These are phyloP conservation scores for Epinephelus moara DNA, from an alignment of 2,113 vertebrate genomes.

Conservation along the genomic window DNA sequence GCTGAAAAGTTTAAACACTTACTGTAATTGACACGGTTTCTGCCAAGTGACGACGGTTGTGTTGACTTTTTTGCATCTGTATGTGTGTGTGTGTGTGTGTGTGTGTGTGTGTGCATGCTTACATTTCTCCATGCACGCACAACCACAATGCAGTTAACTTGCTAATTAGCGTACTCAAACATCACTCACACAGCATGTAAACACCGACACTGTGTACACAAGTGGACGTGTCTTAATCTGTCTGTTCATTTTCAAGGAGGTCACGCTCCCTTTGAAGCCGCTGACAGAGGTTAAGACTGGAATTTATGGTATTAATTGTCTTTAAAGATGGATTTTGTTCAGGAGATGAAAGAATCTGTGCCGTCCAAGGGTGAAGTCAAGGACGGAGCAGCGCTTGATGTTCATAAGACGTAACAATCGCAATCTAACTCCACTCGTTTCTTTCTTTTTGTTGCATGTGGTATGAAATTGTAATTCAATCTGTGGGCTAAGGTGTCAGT, in stretches of 20 bases:
- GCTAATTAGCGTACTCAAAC: conserved; percentile 36
- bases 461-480: conserved; percentile 7
- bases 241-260: conserved; percentile 35
- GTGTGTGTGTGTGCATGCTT: background rate
- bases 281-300: conserved; percentile 11
- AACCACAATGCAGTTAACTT: conserved; percentile 8
- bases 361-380: conserved; percentile 20
- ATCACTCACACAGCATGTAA: conserved; percentile 17
- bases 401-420: conserved; percentile 22
- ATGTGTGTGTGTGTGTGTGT: background rate
- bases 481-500: background rate
- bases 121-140: background rate
- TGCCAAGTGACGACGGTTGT: conserved; percentile 6
- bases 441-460: background rate
- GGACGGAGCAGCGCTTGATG: conserved; percentile 14
- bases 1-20: conserved; percentile 21
- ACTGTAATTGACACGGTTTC: conserved; percentile 1
- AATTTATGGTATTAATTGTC: conserved; percentile 22
- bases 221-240: conserved; percentile 2
- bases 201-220: background rate
- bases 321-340: conserved; percentile 37
- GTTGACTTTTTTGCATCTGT: background rate
- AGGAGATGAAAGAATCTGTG: conserved; percentile 28
- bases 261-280: conserved; percentile 35
- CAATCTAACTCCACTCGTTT: conserved; percentile 5